A percentile compares a stretch with the other conserved stretches of the same genome.
Conservation (phyloP, 2,113 vertebrate genomes). For the Pithys albifrons region DNA sequence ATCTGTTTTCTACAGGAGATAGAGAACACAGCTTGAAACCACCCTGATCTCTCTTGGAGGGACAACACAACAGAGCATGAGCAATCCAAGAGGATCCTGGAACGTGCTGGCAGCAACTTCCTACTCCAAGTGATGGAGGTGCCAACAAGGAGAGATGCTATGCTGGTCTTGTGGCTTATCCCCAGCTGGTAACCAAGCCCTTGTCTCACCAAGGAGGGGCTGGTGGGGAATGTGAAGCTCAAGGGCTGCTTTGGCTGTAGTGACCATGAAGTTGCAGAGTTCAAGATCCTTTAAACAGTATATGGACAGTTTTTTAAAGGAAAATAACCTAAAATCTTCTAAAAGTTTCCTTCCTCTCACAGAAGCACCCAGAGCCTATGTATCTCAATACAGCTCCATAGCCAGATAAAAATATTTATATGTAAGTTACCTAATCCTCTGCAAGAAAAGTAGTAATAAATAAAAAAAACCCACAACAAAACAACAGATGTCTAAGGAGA, state of each 20-base stretch:
- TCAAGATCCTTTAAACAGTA: background rate
- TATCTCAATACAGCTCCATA: background rate
- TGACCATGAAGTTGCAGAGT: background rate
- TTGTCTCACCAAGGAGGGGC: background rate
- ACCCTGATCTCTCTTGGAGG: background rate
- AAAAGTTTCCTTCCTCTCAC: background rate
- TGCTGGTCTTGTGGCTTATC: background rate
- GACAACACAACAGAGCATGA: too few relatives aligned
- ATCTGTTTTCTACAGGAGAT: background rate
- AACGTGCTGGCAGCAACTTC: background rate
- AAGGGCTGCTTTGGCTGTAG: background rate
- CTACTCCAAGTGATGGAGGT: background rate
- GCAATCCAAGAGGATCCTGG: background rate
- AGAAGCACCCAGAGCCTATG: background rate
- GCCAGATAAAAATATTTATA: background rate
- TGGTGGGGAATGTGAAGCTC: background rate
- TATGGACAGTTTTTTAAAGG: background rate
- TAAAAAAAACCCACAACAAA: background rate
- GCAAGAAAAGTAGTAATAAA: background rate
- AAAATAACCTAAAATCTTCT: background rate
- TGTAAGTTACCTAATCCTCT: background rate
- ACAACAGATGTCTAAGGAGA: background rate
- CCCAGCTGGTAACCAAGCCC: background rate
- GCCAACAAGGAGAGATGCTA: background rate
- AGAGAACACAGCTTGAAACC: background rate